phyloP scores from a whole-genome alignment of 2,113 vertebrate species.

The Calyptomena viridis region DNA sequence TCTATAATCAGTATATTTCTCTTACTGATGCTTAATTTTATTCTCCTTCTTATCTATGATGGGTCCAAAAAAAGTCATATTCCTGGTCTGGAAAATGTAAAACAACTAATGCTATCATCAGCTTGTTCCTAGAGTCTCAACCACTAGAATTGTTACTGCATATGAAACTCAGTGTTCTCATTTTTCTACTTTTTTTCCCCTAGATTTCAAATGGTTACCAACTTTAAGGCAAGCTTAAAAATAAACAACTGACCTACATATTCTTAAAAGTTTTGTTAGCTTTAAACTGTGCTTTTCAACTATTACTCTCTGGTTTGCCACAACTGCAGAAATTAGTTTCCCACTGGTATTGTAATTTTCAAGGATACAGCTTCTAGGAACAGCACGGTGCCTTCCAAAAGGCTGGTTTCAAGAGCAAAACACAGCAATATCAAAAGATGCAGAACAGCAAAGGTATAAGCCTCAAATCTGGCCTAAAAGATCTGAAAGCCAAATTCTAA shows the following conservation, averaged over 20 bases:
- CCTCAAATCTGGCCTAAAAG: not conserved
- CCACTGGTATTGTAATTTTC: not conserved
- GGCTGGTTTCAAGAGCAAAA: not conserved
- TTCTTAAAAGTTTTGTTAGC: not conserved
- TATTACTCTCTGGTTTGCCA: not conserved
- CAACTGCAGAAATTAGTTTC: not conserved
- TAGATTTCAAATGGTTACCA: not conserved
- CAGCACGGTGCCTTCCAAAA: not conserved
- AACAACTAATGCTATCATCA: not conserved
- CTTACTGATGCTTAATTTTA: not conserved
- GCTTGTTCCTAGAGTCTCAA: not conserved
- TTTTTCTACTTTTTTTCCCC: not conserved
- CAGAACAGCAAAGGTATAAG: not conserved
- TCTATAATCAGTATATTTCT: not conserved
- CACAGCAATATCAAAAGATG: not conserved
- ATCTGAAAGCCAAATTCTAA: constrained; percentile 18
- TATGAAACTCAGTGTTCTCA: not conserved
- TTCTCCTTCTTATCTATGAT: not conserved
- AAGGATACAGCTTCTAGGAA: not conserved
- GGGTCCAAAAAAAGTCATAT: not conserved
- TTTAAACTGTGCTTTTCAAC: not conserved
- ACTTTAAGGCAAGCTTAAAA: not conserved
- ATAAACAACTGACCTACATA: not conserved
- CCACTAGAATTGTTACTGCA: not conserved
- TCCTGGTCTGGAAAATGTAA: not conserved